Evolutionary conservation across 1,140 invertebrate genomes (phyloP).

Genomic region (Drosophila arizonae): DNA sequence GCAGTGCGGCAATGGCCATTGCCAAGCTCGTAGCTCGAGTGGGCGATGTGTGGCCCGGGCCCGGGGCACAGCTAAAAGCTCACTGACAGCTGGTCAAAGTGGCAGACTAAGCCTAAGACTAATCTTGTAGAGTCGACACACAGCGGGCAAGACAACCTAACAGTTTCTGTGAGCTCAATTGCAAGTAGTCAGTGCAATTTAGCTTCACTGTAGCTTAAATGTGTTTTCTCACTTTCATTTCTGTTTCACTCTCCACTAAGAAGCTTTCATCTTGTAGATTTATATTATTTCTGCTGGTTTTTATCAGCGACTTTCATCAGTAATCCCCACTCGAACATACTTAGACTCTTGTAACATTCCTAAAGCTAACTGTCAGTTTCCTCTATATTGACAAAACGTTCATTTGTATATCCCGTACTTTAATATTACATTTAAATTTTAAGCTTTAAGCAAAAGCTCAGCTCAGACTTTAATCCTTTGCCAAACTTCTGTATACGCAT

Average conservation of each 20-base stretch:
- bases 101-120: not conserved
- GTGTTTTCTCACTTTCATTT: too few species aligned
- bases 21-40: conserved; percentile 54
- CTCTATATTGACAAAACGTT: too few species aligned
- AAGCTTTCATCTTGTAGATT: not conserved
- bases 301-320: too few species aligned
- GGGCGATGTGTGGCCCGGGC: not conserved
- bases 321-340: too few species aligned
- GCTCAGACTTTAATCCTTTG: too few species aligned
- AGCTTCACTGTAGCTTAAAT: not conserved
- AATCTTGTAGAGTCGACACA: not conserved
- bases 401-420: too few species aligned
- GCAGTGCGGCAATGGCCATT: conserved; percentile 55
- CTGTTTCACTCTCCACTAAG: too few species aligned
- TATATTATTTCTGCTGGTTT: too few species aligned
- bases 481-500: too few species aligned
- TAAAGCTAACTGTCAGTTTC: not conserved
- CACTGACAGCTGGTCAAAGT: conserved; percentile 10
- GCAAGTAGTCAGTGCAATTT: conserved; percentile 9
- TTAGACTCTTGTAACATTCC: not conserved
- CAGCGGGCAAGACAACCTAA: not conserved
- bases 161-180: not conserved
- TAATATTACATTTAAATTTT: too few species aligned
- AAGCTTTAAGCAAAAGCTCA: too few species aligned
- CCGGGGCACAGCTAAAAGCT: not conserved